Evolutionary conservation across 2,888 invertebrate genomes (phyloP), one percentile per base, ranked within the genome.

Genomic region (Salpingus planirostris): DNA sequence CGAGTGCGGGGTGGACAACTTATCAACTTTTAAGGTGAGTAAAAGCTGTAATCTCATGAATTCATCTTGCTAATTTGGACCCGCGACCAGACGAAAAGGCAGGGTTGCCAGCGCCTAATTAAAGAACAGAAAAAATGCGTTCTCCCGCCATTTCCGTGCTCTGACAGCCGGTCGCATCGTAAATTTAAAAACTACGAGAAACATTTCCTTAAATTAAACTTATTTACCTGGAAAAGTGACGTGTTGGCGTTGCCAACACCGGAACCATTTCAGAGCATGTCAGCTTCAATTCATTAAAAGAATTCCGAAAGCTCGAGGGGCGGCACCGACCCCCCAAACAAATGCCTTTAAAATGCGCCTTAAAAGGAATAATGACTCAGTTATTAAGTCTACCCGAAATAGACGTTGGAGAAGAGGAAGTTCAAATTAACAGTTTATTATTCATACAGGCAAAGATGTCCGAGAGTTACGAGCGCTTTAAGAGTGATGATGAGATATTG

Each of bases 1-100:
- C 29, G 78, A 82, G 29, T 89, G 88, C 60, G 70, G 79, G 26
- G 88, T 89, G 8, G 83, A 88, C 62, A 86, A 87, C 62, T 73
- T 89, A 39, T 79, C 78, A 33, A 73, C 77, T 13, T 89, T 80
- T 59, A 88, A 88, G 80, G 88, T 88, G 67, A 63, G 61, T 31
- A 18, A 11, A 30, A 23, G 15, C 24, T 21, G 34, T 32, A 38
- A 43, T 41, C 34, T 40, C 26, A 25, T 29, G 29, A 43, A 40
- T 45, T 45, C 38, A 45, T 45, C 37, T 43, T 23, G 37, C 39
- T 40, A 40, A 44, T 44, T 44, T 41, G 35, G 23, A 18, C 15
- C 24, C 27, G 30, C 18, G 31, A 27, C 31, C 35, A 42, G 35
- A 40, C 42, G 37, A 38, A 38, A 38, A 41, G 26, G 27, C 31